Evolutionary conservation across 2,797 vertebrate species (phyloP).

Genomic region (Semotilus atromaculatus): DNA sequence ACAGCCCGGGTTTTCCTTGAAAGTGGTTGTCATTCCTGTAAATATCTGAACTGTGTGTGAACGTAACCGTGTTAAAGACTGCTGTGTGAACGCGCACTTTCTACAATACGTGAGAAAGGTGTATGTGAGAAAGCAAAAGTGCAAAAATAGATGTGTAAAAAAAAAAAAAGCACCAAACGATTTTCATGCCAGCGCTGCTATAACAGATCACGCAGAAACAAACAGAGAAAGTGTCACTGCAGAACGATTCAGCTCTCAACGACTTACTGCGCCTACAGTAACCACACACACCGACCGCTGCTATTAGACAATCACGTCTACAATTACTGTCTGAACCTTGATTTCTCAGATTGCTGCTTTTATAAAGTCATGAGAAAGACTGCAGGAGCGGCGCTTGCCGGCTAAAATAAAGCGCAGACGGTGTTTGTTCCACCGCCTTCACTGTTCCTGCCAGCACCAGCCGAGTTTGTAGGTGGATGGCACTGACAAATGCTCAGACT

Average conservation of each 20-base stretch:
- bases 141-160: background rate
- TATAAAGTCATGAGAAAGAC: conserved; percentile 41
- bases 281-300: conserved; percentile 22
- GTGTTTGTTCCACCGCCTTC: conserved; percentile 68
- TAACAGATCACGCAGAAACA: background rate
- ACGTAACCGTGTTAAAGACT: background rate
- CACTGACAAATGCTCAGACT: conserved; percentile 67
- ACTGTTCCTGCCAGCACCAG: conserved; percentile 64
- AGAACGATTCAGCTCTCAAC: background rate
- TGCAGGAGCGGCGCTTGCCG: conserved; percentile 47
- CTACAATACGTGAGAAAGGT: too few relatives aligned
- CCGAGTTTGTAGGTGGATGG: conserved; percentile 66
- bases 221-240: background rate
- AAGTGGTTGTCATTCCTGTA: accelerated
- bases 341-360: conserved; percentile 17
- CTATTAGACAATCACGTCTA: background rate
- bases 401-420: conserved; percentile 64
- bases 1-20: background rate
- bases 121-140: background rate
- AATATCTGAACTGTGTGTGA: background rate
- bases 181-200: background rate
- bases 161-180: background rate
- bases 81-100: too few relatives aligned
- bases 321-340: conserved; percentile 34
- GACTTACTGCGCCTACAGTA: background rate